Base-by-base conservation (phyloP, 1,140 invertebrate genomes). In the Musca vetustissima region DNA sequence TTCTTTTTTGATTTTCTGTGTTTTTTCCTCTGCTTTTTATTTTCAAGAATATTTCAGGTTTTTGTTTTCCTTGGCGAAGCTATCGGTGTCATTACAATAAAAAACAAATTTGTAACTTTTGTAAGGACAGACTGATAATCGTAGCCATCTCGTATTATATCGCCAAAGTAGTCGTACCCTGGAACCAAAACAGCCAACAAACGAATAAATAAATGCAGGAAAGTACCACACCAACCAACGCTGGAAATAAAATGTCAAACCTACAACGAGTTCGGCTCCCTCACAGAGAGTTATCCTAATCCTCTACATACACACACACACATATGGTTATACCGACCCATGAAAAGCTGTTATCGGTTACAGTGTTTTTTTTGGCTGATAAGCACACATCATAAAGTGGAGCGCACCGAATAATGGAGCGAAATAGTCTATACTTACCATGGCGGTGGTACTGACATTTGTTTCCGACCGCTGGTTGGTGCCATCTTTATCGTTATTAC, bases 61-160 rank as follows among this genome's bases (percentile, higher is more conserved):
- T n/a, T 43, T 43, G 36, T 43, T 43, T 43, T 43, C 36, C 2
- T 43, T 43, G 36, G 7, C 11, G 36, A 43, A 43, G 36, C 36
- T 43, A 43, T 43, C 36, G 36, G 36, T 52, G 49, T 61, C 57
- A 61, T 61, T 61, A 61, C 28, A 61, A 61, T 61, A 61, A 61
- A 61, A 61, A 61, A 61, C 57, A 61, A 61, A 61, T 61, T 61
- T 61, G 57, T 61, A 61, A 61, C 57, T 61, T 61, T 61, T 28
- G 53, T 28, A 28, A 43, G 36, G 36, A 43, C 36, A 43, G 36
- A 43, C 36, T 43, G 36, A 43, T 43, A 43, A 43, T 43, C 36
- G 36, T 43, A 13, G 36, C 11, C 36, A 43, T 43, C 36, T 43
- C 36, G 36, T 13, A 4, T 43, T 43, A 43, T 43, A 28, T 28